Evolutionary conservation across 1,140 invertebrate genomes (phyloP), one percentile per base, ranked within the genome.

Genomic region (Conus betulinus): DNA sequence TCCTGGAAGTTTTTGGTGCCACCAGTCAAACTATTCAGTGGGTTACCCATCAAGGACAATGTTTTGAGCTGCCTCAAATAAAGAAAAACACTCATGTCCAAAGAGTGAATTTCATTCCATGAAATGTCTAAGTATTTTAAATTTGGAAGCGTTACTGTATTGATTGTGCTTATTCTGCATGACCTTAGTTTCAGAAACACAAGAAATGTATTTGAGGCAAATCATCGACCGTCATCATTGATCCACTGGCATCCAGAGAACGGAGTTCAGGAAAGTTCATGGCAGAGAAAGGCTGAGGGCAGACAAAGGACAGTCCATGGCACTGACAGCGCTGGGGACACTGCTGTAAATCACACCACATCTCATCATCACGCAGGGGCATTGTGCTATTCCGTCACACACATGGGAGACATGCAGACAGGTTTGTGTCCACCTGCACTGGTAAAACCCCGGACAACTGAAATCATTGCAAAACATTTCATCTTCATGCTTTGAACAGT

Each of bases 281-380:
- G n/a, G 71, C 74, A 20, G 53, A n/a, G 52, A 88, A 82, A 51
- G 63, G 17, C 39, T 60, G 71, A 23, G 52, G 15, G 23, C 88
- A 89, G 20, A 63, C 82, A 52, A 89, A 76, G 15, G 85, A 53
- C 60, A 71, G 60, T 51, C 79, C 86, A 39, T 57, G 52, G 82
- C 86, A 90, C 11, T 55, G 20, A 83, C 88, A 90, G 15, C 13
- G 78, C 93, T 60, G 92, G 94, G 84, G 67, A 86, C 84, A 86
- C 39, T 39, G 0, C 8, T 74, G 55, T 55, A 86, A 27, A 51
- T 88, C 67, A 84, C 87, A 91, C 27, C 11, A 67, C 67, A 82
- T 53, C 27, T 89, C 88, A 53, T 91, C 86, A 67, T 89, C 88
- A 39, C 74, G 76, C 57, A 52, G 53, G 85, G 88, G 87, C 87